Conservation (phyloP, 2,888 invertebrate genomes). For the Achlya flavicornis region DNA sequence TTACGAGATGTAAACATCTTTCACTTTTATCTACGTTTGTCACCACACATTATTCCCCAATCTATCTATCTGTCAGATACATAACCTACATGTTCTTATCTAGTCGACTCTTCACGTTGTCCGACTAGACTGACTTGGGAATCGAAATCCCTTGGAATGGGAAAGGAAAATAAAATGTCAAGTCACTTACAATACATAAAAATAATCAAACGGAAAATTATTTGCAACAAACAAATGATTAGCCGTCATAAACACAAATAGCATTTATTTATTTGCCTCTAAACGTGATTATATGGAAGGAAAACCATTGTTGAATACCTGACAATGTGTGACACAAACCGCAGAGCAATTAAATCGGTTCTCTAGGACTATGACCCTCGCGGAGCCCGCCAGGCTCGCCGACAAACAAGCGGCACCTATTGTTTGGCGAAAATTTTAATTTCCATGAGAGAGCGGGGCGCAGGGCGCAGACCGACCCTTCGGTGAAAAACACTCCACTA, state of each 20-base stretch:
- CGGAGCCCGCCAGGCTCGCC: not conserved
- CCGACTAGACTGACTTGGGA: not conserved
- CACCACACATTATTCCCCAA: too few relatives aligned
- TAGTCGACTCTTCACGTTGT: not conserved
- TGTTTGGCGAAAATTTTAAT: slow-evolving; percentile 6
- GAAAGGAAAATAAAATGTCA: not conserved
- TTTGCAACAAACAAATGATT: not conserved
- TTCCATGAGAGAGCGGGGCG: not conserved
- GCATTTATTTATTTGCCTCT: not conserved
- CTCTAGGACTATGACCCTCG: not conserved
- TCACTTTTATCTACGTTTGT: too few relatives aligned
- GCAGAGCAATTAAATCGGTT: slow-evolving; percentile 3
- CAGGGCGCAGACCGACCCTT: not conserved
- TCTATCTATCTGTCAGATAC: too few relatives aligned
- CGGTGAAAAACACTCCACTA: slow-evolving; percentile 1
- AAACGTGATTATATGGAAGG: not conserved
- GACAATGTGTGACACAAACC: not conserved
- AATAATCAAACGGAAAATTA: not conserved
- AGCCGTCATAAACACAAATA: not conserved
- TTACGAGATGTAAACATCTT: too few relatives aligned
- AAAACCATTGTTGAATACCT: slow-evolving; percentile 3
- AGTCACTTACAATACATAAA: not conserved
- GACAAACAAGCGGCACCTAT: not conserved
- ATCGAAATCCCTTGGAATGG: not conserved
- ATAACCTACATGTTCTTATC: too few relatives aligned